Percentiles rank a stretch among this genome's conserved stretches.
phyloP scores from a whole-genome alignment of 2,797 vertebrate genomes.

The Enteromius fasciolatus region DNA sequence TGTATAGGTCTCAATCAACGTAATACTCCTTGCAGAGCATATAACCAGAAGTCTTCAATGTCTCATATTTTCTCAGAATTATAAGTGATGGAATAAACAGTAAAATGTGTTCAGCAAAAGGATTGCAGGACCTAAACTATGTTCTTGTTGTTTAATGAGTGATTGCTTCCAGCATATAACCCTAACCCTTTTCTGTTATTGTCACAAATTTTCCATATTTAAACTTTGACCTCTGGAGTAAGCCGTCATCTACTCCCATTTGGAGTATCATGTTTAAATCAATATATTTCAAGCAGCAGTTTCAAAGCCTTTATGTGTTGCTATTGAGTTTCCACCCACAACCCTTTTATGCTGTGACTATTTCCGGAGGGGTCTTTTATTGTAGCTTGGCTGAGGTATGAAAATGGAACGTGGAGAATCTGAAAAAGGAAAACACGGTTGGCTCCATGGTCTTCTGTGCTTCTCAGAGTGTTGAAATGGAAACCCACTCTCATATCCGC shows the following conservation, averaged over 20 bases:
- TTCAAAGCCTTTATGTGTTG: conserved; percentile 24
- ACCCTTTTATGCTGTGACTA: conserved; percentile 9
- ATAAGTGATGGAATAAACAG: conserved; percentile 4
- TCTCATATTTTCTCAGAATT: not conserved
- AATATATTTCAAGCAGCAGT: conserved; percentile 35
- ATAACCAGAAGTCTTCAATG: conserved; percentile 1
- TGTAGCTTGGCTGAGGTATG: not conserved
- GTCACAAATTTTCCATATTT: conserved; percentile 10
- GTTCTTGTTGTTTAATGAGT: not conserved
- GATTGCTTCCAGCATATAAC: not conserved
- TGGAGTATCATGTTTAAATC: conserved; percentile 45
- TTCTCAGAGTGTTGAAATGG: conserved; percentile 67
- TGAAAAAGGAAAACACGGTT: conserved; percentile 27
- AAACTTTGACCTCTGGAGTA: conserved; percentile 22
- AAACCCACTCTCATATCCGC: conserved; percentile 62
- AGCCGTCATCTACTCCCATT: conserved; percentile 25
- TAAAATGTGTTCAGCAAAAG: not conserved
- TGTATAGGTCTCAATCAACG: not conserved
- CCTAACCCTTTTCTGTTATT: not conserved
- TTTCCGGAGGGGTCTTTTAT: conserved; percentile 20
- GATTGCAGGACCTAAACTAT: conserved; percentile 19
- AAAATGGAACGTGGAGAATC: conserved; percentile 31
- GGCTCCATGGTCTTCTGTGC: conserved; percentile 59
- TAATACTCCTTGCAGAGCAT: conserved; percentile 10
- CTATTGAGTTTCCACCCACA: conserved; percentile 33